A percentile compares a stretch with the other conserved stretches of the same genome.
phyloP scores from a whole-genome alignment of 2,888 invertebrate species.

The Macrosoma leucophasiata region DNA sequence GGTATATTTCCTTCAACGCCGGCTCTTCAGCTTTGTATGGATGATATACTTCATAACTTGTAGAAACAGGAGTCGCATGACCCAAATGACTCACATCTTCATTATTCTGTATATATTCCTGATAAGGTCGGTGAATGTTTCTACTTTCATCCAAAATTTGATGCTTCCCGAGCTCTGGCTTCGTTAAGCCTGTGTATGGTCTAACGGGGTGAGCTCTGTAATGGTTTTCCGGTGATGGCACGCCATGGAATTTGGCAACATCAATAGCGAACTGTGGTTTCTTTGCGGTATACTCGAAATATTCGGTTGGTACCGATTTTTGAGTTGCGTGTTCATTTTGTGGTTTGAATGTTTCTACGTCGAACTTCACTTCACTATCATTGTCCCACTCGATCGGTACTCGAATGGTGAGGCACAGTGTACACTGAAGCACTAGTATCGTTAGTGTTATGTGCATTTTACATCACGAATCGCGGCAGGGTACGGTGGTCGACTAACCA shows the following conservation, averaged over 20 bases:
- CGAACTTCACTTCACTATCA: constrained; percentile 52
- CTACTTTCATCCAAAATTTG: constrained; percentile 40
- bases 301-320: constrained; percentile 44
- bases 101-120: constrained; percentile 41
- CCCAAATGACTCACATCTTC: constrained; percentile 30
- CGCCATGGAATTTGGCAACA: constrained; percentile 56
- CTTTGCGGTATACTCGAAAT: constrained; percentile 57
- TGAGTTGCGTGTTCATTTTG: constrained; percentile 16
- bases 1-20: constrained; percentile 49
- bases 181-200: constrained; percentile 43
- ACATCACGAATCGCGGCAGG: constrained; percentile 60
- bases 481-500: constrained; percentile 59
- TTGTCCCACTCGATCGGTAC: constrained; percentile 55
- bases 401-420: constrained; percentile 50
- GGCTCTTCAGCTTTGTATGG: constrained; percentile 61
- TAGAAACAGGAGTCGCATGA: constrained; percentile 39
- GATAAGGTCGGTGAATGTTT: constrained; percentile 40
- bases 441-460: constrained; percentile 51
- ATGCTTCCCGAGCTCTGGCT: constrained; percentile 52
- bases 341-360: constrained; percentile 25
- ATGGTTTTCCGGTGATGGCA: constrained; percentile 48
- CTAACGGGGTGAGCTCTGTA: constrained; percentile 50
- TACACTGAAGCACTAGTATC: constrained; percentile 47
- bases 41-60: constrained; percentile 58
- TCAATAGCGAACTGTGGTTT: constrained; percentile 62